Base-by-base conservation (phyloP, 2,113 vertebrate species). In the Rhabdornis inornatus region DNA sequence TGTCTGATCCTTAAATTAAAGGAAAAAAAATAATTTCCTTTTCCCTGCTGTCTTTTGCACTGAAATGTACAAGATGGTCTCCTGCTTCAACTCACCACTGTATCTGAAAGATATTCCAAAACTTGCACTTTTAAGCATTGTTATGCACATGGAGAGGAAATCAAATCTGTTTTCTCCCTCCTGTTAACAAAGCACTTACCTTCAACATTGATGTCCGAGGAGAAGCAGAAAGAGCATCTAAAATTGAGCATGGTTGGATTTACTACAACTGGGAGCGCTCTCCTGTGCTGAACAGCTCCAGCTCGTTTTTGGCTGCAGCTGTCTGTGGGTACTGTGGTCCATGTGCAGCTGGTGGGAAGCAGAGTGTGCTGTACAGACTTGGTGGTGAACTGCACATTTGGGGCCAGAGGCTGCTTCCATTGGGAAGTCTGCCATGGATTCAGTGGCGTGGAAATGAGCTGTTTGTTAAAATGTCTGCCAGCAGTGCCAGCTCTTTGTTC, bases 121-220 rank as follows among this genome's bases (percentile, higher is more conserved):
- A 33, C 20, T 22, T 42, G 4, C 3, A 10, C 53, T 87, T 86
- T 31, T 30, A 65, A 53, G 40, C 7, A 15, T 21, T 89, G 14
- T 47, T 69, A 35, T 60, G 24, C 1, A 2, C 1, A 0, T 13
- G 4, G 10, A 2, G 1, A 9, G 2, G 4, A 13, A 57, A 87
- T 83, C 44, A 61, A 47, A 1, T 28, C 59, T 60, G 2, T 49
- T 83, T 85, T 68, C 39, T 78, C 22, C n/a, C 21, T 83, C 15
- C 15, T 80, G 3, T 80, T 81, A 72, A 52, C 14, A 0, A 4
- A 10, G 16, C 31, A 53, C 19, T 33, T 31, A 56, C 21, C 68
- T 88, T 60, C 11, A 69, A n/a, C 11, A 22, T 40, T 35, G 44
- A 13, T 33, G 30, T 57, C 22, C 1, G 4, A 70, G n/a, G 35